Evolutionary conservation across 2,888 invertebrate species (phyloP).

Genomic region (Rhaphigaster nebulosa): DNA sequence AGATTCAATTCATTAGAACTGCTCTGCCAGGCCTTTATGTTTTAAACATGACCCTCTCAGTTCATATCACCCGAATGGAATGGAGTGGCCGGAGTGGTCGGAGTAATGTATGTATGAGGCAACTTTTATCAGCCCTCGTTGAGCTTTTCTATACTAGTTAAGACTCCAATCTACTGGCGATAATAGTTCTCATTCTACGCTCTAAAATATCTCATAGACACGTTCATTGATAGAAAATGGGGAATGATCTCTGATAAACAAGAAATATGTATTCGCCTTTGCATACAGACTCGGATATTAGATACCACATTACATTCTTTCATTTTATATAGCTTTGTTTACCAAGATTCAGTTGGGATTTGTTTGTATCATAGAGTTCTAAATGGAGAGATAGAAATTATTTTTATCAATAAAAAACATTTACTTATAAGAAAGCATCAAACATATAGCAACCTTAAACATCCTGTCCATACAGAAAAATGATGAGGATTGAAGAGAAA

Average conservation of each 20-base stretch:
- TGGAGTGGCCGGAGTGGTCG: background rate
- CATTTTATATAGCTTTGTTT: conserved; percentile 13
- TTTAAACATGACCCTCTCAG: conserved; percentile 8
- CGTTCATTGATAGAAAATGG: background rate
- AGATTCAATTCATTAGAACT: conserved; percentile 31
- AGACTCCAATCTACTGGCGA: background rate
- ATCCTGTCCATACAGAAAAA: too few species aligned
- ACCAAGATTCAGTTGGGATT: background rate
- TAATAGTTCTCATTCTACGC: background rate
- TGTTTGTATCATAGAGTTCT: background rate
- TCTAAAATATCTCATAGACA: background rate
- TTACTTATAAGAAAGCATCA: too few species aligned
- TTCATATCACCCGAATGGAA: background rate
- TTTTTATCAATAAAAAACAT: background rate
- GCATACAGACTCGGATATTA: background rate
- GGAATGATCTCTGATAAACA: background rate
- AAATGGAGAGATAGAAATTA: background rate
- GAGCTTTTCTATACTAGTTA: background rate
- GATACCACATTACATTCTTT: background rate
- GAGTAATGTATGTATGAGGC: background rate
- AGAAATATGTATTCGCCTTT: background rate
- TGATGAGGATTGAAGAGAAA: too few species aligned
- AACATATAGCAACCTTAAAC: background rate
- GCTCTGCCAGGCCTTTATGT: background rate
- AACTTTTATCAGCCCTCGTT: background rate